Percentiles rank a stretch among this genome's conserved stretches.
phyloP scores from a whole-genome alignment of 2,888 invertebrate species.

The Drosophila melanosoma region DNA sequence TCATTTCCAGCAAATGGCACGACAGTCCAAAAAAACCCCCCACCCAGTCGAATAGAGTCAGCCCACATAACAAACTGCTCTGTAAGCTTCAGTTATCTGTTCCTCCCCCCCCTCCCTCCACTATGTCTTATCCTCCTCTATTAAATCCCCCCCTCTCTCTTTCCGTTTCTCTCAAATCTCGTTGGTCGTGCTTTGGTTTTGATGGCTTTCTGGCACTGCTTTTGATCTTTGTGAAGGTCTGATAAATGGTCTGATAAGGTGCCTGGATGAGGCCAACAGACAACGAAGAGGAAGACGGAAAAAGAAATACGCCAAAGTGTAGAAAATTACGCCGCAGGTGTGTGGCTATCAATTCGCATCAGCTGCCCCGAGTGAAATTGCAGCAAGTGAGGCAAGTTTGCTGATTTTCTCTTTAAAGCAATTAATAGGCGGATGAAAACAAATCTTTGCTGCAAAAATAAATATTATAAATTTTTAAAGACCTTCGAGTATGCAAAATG shows the following conservation, averaged over 20 bases:
- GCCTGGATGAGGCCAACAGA: conserved; percentile 21
- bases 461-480: neutral
- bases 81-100: conserved; percentile 42
- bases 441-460: neutral
- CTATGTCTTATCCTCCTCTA: conserved; percentile 9
- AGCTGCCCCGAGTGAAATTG: conserved; percentile 27
- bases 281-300: conserved; percentile 6
- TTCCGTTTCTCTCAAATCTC: neutral
- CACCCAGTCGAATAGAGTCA: conserved; percentile 10
- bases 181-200: conserved; percentile 27
- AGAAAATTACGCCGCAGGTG: conserved; percentile 70
- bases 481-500: conserved; percentile 15
- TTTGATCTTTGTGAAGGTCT: conserved; percentile 68
- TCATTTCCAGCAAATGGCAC: conserved; percentile 70
- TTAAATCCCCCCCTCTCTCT: conserved; percentile 22
- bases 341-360: conserved; percentile 44
- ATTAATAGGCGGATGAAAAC: neutral
- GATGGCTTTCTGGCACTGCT: conserved; percentile 52
- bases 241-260: conserved; percentile 69
- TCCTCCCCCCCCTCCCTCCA: neutral
- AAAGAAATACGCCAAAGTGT: conserved; percentile 57
- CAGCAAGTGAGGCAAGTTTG: neutral
- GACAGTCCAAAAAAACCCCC: conserved; percentile 28
- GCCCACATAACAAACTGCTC: conserved; percentile 67
- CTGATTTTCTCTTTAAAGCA: conserved; percentile 11